Evolutionary conservation across 1,140 invertebrate genomes (phyloP).

Genomic region (Papilio glaucus): DNA sequence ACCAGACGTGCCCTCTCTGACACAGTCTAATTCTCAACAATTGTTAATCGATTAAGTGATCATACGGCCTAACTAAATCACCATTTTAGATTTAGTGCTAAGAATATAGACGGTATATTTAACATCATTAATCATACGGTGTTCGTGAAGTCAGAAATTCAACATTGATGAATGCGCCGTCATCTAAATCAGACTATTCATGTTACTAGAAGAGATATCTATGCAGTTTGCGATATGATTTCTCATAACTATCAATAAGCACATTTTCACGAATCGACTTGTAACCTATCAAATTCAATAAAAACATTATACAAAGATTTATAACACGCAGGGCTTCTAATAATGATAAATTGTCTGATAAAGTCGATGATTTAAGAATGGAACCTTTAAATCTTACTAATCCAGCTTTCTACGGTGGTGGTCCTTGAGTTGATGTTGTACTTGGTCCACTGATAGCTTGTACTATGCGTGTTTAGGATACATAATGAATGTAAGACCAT

Average conservation of each 20-base stretch:
- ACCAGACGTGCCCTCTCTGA: neutral
- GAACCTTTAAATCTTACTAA: neutral
- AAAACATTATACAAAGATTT: neutral
- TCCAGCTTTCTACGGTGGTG: conserved; percentile 6
- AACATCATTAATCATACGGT: conserved; percentile 14
- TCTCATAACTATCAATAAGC: conserved; percentile 14
- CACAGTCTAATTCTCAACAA: conserved; percentile 12
- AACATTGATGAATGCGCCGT: conserved; percentile 6
- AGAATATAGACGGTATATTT: neutral
- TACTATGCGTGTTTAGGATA: neutral
- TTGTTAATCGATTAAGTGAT: conserved; percentile 1
- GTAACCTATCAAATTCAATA: conserved; percentile 22
- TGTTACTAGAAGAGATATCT: neutral
- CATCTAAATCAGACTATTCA: conserved; percentile 5
- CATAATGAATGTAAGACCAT: neutral
- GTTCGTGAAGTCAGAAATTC: neutral
- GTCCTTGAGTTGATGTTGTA: neutral
- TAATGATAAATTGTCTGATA: conserved; percentile 27
- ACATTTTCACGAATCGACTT: neutral
- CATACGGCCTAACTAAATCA: neutral
- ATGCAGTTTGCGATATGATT: neutral
- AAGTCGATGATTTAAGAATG: conserved; percentile 29
- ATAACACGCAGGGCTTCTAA: neutral
- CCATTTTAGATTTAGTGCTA: neutral
- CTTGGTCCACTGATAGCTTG: neutral